Evolutionary conservation across 2,797 vertebrate genomes (phyloP).

Genomic region (Paramormyrops hopkinsi): DNA sequence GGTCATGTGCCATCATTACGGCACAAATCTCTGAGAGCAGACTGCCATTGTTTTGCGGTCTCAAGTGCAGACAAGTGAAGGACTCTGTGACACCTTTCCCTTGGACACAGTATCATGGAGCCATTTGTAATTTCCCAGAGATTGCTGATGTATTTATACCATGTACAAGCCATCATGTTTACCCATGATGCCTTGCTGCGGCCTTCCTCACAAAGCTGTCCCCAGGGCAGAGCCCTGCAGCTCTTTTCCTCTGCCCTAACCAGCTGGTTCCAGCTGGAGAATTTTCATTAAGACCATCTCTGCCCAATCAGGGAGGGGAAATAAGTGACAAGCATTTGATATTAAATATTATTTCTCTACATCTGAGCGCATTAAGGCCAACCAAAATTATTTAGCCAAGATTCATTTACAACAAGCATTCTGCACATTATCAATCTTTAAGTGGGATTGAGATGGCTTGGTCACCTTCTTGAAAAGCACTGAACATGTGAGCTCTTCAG

Average conservation of each 20-base stretch:
- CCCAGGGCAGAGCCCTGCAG: not conserved
- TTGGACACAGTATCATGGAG: conserved; percentile 28
- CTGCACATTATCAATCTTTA: not conserved
- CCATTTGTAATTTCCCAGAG: conserved; percentile 5
- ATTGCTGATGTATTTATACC: not conserved
- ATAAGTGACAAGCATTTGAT: not conserved
- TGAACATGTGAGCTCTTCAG: conserved; percentile 5
- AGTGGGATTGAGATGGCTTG: not conserved
- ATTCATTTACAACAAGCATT: not conserved
- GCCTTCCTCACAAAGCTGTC: not conserved
- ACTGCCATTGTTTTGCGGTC: not conserved
- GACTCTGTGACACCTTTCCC: conserved; percentile 18
- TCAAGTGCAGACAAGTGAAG: not conserved
- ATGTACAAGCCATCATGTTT: not conserved
- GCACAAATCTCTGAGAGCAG: not conserved
- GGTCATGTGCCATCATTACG: not conserved
- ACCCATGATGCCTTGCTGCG: not conserved
- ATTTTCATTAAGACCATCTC: not conserved
- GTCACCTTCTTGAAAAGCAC: not conserved
- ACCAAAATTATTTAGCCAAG: conserved; percentile 15
- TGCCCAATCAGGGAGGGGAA: not conserved
- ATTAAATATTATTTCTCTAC: conserved; percentile 19
- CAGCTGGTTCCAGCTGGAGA: not conserved
- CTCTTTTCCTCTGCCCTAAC: not conserved
- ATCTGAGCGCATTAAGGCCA: not conserved